phyloP scores from a whole-genome alignment of 2,113 vertebrate species.

The Smithornis capensis region DNA sequence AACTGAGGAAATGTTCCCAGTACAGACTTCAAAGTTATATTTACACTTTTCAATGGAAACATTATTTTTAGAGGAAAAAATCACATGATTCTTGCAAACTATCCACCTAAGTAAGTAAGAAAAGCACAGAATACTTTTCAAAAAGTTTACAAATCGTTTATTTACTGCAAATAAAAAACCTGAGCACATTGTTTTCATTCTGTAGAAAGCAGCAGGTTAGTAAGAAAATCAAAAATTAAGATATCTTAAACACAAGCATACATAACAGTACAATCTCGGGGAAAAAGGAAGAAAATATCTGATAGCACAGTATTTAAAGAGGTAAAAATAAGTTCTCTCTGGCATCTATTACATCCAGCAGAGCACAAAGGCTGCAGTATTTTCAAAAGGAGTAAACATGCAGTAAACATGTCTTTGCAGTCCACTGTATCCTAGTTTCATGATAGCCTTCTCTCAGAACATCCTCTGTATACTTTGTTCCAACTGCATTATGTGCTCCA shows the following conservation, averaged over 20 bases:
- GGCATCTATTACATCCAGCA: not conserved
- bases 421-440: not conserved
- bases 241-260: not conserved
- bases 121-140: not conserved
- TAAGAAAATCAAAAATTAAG: not conserved
- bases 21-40: not conserved
- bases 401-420: not conserved
- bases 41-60: not conserved
- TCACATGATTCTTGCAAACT: not conserved
- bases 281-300: not conserved
- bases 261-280: not conserved
- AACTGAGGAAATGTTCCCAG: not conserved
- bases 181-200: not conserved
- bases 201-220: not conserved
- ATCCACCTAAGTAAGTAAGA: not conserved
- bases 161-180: not conserved
- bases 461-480: not conserved
- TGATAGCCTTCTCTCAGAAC: not conserved
- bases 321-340: not conserved
- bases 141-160: conserved; percentile 12
- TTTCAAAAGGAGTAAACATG: not conserved
- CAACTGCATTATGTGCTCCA: not conserved
- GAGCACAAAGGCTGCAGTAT: not conserved
- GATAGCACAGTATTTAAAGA: not conserved
- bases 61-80: not conserved